Evolutionary conservation across 2,888 invertebrate species (phyloP).

Genomic region (Drosophila quinaria): DNA sequence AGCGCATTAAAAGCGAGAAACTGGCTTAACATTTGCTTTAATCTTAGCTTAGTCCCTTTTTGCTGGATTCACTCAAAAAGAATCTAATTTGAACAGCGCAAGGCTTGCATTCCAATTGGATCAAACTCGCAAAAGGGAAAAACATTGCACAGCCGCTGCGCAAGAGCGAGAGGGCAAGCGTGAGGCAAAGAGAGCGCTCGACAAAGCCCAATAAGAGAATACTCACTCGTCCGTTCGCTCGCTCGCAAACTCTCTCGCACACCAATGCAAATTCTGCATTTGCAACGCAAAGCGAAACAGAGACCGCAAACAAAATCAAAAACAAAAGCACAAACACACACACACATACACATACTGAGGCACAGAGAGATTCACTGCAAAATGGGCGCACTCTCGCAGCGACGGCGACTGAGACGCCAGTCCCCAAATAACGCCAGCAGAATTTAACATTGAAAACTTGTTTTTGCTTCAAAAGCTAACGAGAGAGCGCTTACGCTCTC

Average conservation of each 20-base stretch:
- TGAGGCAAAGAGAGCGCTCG: constrained; percentile 16
- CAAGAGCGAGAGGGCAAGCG: constrained; percentile 42
- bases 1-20: neutral
- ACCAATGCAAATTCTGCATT: constrained; percentile 72
- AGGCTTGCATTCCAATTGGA: constrained; percentile 79
- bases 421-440: constrained; percentile 34
- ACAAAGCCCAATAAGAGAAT: constrained; percentile 32
- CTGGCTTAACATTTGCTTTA: constrained; percentile 5
- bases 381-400: constrained; percentile 58
- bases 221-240: constrained; percentile 8
- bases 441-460: constrained; percentile 43
- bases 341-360: constrained; percentile 14
- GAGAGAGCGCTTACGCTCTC: constrained; percentile 36
- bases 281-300: constrained; percentile 56
- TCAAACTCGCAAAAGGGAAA: constrained; percentile 45
- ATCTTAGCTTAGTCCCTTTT: neutral
- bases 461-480: constrained; percentile 40
- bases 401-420: constrained; percentile 30
- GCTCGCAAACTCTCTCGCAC: constrained; percentile 31
- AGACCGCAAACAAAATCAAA: constrained; percentile 49
- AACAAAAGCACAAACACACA: constrained; percentile 37
- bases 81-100: constrained; percentile 53
- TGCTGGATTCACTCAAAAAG: neutral
- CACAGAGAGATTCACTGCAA: constrained; percentile 39
- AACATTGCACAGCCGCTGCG: constrained; percentile 57